Conservation (phyloP, 2,888 invertebrate species). For the Sympetrum striolatum region DNA sequence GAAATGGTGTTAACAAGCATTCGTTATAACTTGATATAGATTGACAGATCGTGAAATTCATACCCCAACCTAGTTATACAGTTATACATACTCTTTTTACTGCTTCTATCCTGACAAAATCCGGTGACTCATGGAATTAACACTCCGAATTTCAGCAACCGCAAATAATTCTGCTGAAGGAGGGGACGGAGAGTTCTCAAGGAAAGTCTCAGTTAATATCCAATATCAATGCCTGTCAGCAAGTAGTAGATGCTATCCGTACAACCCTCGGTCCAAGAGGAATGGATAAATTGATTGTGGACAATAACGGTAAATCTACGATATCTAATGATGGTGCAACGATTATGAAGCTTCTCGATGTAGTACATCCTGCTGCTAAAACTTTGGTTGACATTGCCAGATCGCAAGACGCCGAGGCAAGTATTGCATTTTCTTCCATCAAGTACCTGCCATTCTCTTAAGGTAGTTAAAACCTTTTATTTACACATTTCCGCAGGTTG, state of each 20-base stretch:
- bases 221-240: slow-evolving; percentile 96
- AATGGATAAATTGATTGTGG: slow-evolving; percentile 98
- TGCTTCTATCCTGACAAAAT: neutral
- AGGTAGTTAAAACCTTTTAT: slow-evolving; percentile 42
- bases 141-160: slow-evolving; percentile 76
- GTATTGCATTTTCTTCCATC: slow-evolving; percentile 47
- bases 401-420: slow-evolving; percentile 97
- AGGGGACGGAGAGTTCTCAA: slow-evolving; percentile 96
- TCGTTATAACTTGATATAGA: neutral
- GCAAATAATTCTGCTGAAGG: slow-evolving; percentile 95
- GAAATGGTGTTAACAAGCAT: neutral
- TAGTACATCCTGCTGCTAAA: slow-evolving; percentile 98
- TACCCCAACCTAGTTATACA: neutral
- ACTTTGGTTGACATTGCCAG: slow-evolving; percentile 98
- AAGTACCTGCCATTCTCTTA: slow-evolving; percentile 51
- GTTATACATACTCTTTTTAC: neutral
- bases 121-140: neutral
- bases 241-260: slow-evolving; percentile 93
- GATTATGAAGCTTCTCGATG: slow-evolving; percentile 96
- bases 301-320: slow-evolving; percentile 86
- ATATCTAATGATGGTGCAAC: slow-evolving; percentile 99
- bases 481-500: slow-evolving; percentile 70
- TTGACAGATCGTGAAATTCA: neutral
- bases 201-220: slow-evolving; percentile 95
- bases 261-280: slow-evolving; percentile 98